These are phyloP conservation scores for Syritta pipiens DNA, from an alignment of 2,888 invertebrate species.

Conservation along the genomic window DNA sequence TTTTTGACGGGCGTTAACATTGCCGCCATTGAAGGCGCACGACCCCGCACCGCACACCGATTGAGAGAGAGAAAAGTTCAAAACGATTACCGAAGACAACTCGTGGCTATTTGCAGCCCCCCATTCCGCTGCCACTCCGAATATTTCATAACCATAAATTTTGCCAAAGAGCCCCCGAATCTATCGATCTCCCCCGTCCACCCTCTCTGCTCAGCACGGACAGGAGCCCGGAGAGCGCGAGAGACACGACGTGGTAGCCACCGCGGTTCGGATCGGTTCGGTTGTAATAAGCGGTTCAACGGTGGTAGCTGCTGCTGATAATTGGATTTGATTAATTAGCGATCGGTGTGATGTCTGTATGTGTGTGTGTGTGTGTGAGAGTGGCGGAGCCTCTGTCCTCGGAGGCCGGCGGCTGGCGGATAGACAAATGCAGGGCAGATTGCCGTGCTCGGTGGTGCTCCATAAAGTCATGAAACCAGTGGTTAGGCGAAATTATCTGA, in stretches of 20 bases:
- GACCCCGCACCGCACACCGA: conserved; percentile 11
- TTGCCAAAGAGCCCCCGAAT: conserved; percentile 45
- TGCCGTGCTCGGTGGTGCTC: not conserved
- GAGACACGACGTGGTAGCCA: no score
- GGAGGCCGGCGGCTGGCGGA: not conserved
- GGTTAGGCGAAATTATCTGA: conserved; percentile 48
- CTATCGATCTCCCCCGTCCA: conserved; percentile 40
- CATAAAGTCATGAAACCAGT: conserved; percentile 34
- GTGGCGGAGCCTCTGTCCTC: not conserved
- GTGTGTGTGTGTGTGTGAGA: not conserved
- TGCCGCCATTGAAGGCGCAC: conserved; percentile 35
- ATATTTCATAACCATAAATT: conserved; percentile 68
- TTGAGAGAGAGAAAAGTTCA: conserved; percentile 55
- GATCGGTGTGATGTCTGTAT: conserved; percentile 57
- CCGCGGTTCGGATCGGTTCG: conserved; percentile 50
- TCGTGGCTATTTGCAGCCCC: conserved; percentile 37
- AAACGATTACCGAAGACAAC: conserved; percentile 65
- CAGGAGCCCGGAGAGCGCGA: no score
- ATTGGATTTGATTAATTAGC: conserved; percentile 69
- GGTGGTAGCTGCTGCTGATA: conserved; percentile 68
- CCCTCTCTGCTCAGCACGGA: no score
- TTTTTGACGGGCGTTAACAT: conserved; percentile 64
- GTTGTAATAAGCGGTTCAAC: conserved; percentile 67
- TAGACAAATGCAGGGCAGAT: conserved; percentile 24
- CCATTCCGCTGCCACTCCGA: not conserved